Conservation (phyloP, 1,140 invertebrate genomes). For the Amyelois transitella region DNA sequence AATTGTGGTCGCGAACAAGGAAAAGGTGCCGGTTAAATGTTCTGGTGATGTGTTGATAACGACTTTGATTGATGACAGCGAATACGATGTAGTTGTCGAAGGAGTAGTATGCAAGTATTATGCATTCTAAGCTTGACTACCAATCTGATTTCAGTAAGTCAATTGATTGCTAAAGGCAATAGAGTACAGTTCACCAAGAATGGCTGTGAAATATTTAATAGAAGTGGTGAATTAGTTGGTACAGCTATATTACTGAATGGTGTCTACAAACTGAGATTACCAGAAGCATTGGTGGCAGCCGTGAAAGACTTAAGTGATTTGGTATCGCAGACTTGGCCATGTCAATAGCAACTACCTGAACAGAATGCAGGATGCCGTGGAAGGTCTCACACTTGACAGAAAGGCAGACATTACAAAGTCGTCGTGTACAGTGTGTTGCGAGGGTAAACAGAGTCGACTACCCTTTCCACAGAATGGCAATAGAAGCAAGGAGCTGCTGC, state of each 20-base stretch:
- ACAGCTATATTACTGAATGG: neutral
- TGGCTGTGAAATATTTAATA: neutral
- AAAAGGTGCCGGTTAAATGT: too few species aligned
- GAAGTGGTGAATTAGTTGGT: neutral
- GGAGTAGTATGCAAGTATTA: too few species aligned
- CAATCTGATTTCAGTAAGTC: too few species aligned
- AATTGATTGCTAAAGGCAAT: too few species aligned
- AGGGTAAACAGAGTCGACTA: slow-evolving; percentile 7
- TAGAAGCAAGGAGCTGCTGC: slow-evolving; percentile 16
- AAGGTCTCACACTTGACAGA: neutral
- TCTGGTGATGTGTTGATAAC: too few species aligned
- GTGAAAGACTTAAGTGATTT: neutral
- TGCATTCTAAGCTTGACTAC: too few species aligned
- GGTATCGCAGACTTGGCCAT: slow-evolving; percentile 8
- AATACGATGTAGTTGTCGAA: too few species aligned
- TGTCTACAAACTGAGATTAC: slow-evolving; percentile 1
- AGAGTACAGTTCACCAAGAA: neutral
- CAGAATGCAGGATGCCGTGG: slow-evolving; percentile 3
- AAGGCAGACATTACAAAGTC: slow-evolving; percentile 3
- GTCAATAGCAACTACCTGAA: slow-evolving; percentile 4
- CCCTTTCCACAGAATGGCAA: slow-evolving; percentile 5
- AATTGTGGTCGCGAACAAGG: too few species aligned
- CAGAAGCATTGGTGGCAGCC: neutral
- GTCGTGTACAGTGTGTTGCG: slow-evolving; percentile 1
- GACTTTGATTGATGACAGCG: too few species aligned